phyloP scores from a whole-genome alignment of 2,797 vertebrate genomes.

The Esox masquinongy region DNA sequence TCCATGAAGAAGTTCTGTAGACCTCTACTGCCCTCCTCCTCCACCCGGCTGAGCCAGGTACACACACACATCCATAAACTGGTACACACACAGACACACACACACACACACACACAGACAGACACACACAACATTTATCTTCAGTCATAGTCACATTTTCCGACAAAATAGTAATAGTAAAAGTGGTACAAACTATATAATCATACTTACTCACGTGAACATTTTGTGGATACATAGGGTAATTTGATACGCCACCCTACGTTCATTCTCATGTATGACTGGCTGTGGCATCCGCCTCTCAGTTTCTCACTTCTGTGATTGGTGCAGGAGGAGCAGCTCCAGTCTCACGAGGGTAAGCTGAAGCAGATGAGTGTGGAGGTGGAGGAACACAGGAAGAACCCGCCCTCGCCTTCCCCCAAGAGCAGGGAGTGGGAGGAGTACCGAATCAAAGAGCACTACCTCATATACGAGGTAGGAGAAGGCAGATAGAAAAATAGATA shows the following conservation, averaged over 20 bases:
- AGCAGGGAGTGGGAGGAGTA: constrained; percentile 93
- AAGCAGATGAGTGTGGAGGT: constrained; percentile 92
- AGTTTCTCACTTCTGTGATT: constrained; percentile 37
- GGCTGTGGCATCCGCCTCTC: neutral
- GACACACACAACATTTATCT: neutral
- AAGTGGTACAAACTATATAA: neutral
- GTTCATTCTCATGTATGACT: neutral
- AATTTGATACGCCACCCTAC: neutral
- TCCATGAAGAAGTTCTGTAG: constrained; percentile 98
- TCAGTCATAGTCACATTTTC: neutral
- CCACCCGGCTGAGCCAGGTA: constrained; percentile 92
- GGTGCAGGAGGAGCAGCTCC: constrained; percentile 91
- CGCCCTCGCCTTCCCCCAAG: constrained; percentile 83
- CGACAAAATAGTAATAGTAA: neutral
- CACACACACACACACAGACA: constrained; percentile 8
- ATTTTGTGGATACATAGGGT: neutral
- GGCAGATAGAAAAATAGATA: neutral
- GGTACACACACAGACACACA: constrained; percentile 11
- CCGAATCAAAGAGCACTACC: constrained; percentile 96
- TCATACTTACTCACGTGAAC: neutral
- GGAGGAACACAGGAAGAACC: constrained; percentile 88
- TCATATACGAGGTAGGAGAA: constrained; percentile 87
- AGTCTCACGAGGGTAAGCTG: constrained; percentile 93
- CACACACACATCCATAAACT: neutral
- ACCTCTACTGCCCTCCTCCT: constrained; percentile 89